phyloP scores from a whole-genome alignment of 2,113 vertebrate genomes.

The Chunga burmeisteri region DNA sequence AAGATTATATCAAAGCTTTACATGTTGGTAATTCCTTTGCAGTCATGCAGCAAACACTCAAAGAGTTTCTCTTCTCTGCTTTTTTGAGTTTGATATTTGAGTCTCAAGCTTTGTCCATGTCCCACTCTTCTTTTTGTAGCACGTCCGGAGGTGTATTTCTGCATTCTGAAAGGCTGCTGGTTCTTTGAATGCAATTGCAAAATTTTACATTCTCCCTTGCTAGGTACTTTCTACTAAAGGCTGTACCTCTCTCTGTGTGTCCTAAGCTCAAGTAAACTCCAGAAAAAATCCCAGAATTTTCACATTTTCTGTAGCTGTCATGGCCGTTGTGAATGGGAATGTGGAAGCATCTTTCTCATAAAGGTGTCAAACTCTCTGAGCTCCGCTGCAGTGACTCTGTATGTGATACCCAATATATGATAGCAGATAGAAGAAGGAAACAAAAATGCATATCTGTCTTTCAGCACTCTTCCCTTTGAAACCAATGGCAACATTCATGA shows the following conservation, averaged over 20 bases:
- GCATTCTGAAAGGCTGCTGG: neutral
- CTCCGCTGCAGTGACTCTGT: neutral
- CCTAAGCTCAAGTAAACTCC: accelerated
- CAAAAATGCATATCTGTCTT: neutral
- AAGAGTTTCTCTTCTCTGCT: neutral
- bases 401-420: neutral
- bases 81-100: neutral
- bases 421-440: neutral
- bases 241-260: neutral
- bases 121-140: neutral
- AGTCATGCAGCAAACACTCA: neutral
- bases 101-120: neutral
- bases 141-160: neutral
- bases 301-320: neutral
- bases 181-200: neutral
- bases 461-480: neutral
- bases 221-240: neutral
- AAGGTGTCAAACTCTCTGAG: neutral
- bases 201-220: neutral
- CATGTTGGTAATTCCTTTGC: neutral
- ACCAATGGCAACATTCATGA: neutral
- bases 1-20: neutral
- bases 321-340: neutral
- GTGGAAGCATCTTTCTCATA: neutral
- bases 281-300: neutral